These are phyloP conservation scores for Dicyrtoma fusca DNA, from an alignment of 2,888 invertebrate genomes.

Conservation along the genomic window DNA sequence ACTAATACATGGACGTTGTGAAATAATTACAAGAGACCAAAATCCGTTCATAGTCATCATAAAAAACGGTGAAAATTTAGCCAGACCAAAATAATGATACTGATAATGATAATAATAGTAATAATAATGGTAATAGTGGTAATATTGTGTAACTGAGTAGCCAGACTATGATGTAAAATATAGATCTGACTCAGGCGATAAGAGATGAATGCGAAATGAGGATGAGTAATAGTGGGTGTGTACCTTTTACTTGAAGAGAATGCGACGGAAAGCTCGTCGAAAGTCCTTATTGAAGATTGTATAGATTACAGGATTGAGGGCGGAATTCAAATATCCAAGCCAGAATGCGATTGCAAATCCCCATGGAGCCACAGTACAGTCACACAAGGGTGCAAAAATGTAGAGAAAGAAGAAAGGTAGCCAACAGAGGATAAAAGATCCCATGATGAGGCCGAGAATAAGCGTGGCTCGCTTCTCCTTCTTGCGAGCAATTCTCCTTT, in stretches of 20 bases:
- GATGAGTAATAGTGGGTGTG: too few species aligned
- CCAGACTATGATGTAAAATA: too few species aligned
- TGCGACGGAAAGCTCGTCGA: constrained; percentile 89
- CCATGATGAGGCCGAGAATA: constrained; percentile 96
- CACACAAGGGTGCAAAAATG: constrained; percentile 80
- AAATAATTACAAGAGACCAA: too few species aligned
- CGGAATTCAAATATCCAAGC: constrained; percentile 97
- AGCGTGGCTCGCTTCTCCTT: constrained; percentile 96
- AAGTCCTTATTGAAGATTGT: constrained; percentile 95
- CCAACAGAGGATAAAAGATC: constrained; percentile 96
- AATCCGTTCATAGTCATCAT: too few species aligned
- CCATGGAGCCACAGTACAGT: constrained; percentile 75
- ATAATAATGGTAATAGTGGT: too few species aligned
- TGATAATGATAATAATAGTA: too few species aligned
- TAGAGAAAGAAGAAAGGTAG: constrained; percentile 93
- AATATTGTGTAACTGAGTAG: too few species aligned
- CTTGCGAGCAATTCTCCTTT: constrained; percentile 87
- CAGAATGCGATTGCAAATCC: constrained; percentile 94
- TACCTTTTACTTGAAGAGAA: constrained; percentile 81
- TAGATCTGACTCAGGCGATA: too few species aligned
- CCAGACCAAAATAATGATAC: too few species aligned
- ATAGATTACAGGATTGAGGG: constrained; percentile 70
- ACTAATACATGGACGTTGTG: too few species aligned
- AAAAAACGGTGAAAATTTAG: too few species aligned
- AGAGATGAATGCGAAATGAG: too few species aligned